Conservation (phyloP, 2,888 invertebrate genomes). For the Tolmerus cingulatus region DNA sequence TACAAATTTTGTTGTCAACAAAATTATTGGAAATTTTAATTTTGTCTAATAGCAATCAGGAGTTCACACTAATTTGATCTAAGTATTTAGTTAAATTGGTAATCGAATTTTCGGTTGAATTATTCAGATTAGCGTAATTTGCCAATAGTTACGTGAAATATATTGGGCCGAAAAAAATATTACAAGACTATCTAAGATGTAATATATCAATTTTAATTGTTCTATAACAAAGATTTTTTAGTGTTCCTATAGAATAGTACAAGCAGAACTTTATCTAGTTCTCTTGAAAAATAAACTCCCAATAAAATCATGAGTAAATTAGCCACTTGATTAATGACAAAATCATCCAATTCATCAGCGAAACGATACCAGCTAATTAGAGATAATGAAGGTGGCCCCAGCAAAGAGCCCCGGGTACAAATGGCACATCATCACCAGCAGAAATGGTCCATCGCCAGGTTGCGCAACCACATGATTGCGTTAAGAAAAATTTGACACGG, state of each 20-base stretch:
- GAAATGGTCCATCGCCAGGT: constrained; percentile 49
- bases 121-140: too few species aligned
- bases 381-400: not conserved
- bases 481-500: constrained; percentile 49
- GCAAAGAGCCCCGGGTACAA: not conserved
- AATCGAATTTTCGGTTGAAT: too few species aligned
- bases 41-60: too few species aligned
- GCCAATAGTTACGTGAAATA: too few species aligned
- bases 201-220: too few species aligned
- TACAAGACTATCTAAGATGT: too few species aligned
- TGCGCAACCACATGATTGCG: constrained; percentile 47
- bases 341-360: not conserved
- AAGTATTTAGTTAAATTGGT: too few species aligned
- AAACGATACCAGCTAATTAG: constrained; percentile 14
- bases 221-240: too few species aligned
- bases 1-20: too few species aligned
- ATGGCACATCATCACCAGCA: constrained; percentile 14
- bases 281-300: not conserved
- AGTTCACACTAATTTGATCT: too few species aligned
- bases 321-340: not conserved
- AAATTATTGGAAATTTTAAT: too few species aligned
- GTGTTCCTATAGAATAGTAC: not conserved
- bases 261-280: not conserved
- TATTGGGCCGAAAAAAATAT: too few species aligned
- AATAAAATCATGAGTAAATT: not conserved